These are phyloP conservation scores for Heliconius sara DNA, from an alignment of 2,888 invertebrate species.

Conservation along the genomic window DNA sequence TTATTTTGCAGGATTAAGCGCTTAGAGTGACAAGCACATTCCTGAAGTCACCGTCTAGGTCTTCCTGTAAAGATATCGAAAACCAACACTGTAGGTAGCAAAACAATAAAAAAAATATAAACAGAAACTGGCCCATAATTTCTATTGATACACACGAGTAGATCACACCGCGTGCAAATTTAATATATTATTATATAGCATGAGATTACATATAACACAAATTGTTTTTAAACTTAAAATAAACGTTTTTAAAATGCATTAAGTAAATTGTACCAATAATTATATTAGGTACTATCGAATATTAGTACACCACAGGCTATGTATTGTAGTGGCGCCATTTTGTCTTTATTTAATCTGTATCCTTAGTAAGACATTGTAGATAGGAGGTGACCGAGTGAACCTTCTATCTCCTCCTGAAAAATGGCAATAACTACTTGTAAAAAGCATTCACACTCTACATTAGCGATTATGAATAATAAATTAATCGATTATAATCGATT, in stretches of 20 bases:
- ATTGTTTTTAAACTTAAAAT: constrained; percentile 48
- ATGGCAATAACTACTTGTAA: constrained; percentile 74
- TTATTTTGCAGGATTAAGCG: constrained; percentile 77
- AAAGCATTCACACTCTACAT: constrained; percentile 50
- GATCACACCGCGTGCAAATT: constrained; percentile 66
- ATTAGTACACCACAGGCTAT: constrained; percentile 60
- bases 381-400: constrained; percentile 86
- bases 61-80: constrained; percentile 84
- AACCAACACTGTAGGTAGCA: constrained; percentile 67
- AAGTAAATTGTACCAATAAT: constrained; percentile 51
- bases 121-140: constrained; percentile 78
- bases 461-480: constrained; percentile 24
- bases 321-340: constrained; percentile 60
- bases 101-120: constrained; percentile 50
- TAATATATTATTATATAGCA: constrained; percentile 49
- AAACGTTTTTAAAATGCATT: constrained; percentile 51
- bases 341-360: constrained; percentile 55
- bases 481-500: constrained; percentile 28
- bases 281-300: constrained; percentile 46
- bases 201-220: constrained; percentile 54
- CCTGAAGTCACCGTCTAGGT: constrained; percentile 87
- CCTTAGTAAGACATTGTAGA: constrained; percentile 85
- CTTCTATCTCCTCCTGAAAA: constrained; percentile 88
- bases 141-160: constrained; percentile 52
- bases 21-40: constrained; percentile 85